phyloP scores from a whole-genome alignment of 1,140 invertebrate genomes.

The Habropoda laboriosa region DNA sequence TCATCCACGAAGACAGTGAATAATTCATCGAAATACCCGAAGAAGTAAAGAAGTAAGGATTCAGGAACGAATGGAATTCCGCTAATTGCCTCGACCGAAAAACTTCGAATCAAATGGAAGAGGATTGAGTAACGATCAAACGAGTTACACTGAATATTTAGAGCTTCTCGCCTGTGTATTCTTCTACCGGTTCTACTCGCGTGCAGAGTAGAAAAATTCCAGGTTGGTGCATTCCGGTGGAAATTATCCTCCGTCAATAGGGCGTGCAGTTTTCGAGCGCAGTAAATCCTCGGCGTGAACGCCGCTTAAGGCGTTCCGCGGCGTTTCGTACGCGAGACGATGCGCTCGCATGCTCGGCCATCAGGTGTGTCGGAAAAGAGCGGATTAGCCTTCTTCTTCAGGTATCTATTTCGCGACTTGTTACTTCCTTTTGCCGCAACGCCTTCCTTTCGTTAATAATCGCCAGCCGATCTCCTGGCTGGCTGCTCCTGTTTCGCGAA shows the following conservation, averaged over 20 bases:
- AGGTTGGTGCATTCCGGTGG: constrained; percentile 3
- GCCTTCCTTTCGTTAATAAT: constrained; percentile 67
- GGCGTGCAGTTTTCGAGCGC: constrained; percentile 1
- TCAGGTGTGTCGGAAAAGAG: constrained; percentile 56
- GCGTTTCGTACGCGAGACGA: constrained; percentile 18
- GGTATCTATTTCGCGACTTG: constrained; percentile 48
- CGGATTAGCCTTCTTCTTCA: constrained; percentile 58
- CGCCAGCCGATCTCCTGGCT: constrained; percentile 47
- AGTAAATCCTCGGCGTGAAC: constrained; percentile 6
- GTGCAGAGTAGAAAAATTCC: background rate
- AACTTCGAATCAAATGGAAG: no score
- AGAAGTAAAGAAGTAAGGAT: no score
- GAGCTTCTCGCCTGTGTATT: background rate
- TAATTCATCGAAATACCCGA: no score
- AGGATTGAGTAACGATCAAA: background rate
- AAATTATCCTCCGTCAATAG: constrained; percentile 5
- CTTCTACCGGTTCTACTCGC: no score
- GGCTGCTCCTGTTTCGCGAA: constrained; percentile 44
- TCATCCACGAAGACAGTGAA: no score
- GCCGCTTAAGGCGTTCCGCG: background rate
- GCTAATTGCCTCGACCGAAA: no score
- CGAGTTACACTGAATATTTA: background rate
- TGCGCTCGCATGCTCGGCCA: constrained; percentile 47
- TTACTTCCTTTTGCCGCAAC: constrained; percentile 55
- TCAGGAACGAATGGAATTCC: no score